A percentile compares a stretch with the other conserved stretches of the same genome.
Evolutionary conservation across 2,797 vertebrate genomes (phyloP).

Genomic region (Siniperca undulata): DNA sequence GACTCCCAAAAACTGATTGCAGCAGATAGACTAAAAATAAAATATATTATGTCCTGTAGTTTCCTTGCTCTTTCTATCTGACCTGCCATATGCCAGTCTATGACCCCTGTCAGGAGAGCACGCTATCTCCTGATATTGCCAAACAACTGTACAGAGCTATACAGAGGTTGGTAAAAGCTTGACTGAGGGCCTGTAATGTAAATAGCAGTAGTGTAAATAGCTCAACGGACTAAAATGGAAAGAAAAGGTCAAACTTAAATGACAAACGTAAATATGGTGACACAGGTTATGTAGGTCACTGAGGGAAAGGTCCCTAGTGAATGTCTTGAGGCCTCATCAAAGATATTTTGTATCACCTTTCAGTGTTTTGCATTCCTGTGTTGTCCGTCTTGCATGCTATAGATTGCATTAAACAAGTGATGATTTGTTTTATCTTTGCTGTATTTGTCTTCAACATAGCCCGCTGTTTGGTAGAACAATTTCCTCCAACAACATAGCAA

Average conservation of each 20-base stretch:
- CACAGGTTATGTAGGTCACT: conserved; percentile 34
- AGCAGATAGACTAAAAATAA: conserved; percentile 10
- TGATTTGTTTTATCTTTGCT: background rate
- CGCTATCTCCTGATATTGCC: conserved; percentile 44
- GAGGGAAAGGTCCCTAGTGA: conserved; percentile 52
- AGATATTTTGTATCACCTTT: conserved; percentile 22
- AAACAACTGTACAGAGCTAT: conserved; percentile 59
- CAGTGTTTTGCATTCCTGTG: background rate
- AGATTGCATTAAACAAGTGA: background rate
- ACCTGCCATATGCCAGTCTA: conserved; percentile 5
- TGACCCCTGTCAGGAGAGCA: conserved; percentile 53
- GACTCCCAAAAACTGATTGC: background rate
- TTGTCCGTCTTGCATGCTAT: background rate
- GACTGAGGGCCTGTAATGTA: conserved; percentile 24
- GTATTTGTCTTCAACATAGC: background rate
- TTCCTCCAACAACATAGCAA: background rate
- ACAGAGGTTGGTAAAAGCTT: conserved; percentile 15
- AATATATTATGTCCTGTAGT: background rate
- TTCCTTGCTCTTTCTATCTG: conserved; percentile 21
- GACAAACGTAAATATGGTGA: conserved; percentile 44
- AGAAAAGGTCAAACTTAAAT: conserved; percentile 65
- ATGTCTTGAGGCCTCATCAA: conserved; percentile 26
- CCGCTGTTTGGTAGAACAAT: background rate
- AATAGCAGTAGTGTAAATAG: conserved; percentile 58
- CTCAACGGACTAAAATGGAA: conserved; percentile 54